Evolutionary conservation across 2,888 invertebrate genomes (phyloP).

Genomic region (Cryptophagus acutangulus): DNA sequence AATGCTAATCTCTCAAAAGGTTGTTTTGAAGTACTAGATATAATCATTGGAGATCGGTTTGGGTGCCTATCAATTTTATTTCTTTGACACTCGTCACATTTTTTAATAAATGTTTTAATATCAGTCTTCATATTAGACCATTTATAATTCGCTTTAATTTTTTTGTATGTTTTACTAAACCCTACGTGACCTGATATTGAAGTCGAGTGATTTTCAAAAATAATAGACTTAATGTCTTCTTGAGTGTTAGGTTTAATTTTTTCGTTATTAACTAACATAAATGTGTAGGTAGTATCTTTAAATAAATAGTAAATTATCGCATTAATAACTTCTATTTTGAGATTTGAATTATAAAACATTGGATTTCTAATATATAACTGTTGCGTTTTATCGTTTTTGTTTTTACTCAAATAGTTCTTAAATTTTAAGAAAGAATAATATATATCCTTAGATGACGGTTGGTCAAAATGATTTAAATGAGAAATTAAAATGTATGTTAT

Average conservation of each 20-base stretch:
- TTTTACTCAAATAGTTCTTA: too few species aligned
- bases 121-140: constrained; percentile 22
- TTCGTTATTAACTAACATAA: too few species aligned
- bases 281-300: too few species aligned
- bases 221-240: constrained; percentile 7
- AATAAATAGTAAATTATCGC: too few species aligned
- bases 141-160: constrained; percentile 23
- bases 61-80: constrained; percentile 25
- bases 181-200: constrained; percentile 12
- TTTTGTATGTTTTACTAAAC: constrained; percentile 13
- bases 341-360: too few species aligned
- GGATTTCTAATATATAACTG: too few species aligned
- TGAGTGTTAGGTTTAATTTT: background rate
- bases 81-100: constrained; percentile 26
- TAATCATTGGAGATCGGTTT: constrained; percentile 33
- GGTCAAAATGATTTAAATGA: too few species aligned
- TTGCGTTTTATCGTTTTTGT: too few species aligned
- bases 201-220: constrained; percentile 5
- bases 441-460: too few species aligned
- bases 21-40: constrained; percentile 32
- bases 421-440: too few species aligned
- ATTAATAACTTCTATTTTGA: too few species aligned
- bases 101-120: constrained; percentile 20
- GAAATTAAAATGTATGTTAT: too few species aligned
- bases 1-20: constrained; percentile 33